A percentile compares a stretch with the other conserved stretches of the same genome.
Evolutionary conservation across 1,140 invertebrate genomes (phyloP).

Genomic region (Triops longicaudatus): DNA sequence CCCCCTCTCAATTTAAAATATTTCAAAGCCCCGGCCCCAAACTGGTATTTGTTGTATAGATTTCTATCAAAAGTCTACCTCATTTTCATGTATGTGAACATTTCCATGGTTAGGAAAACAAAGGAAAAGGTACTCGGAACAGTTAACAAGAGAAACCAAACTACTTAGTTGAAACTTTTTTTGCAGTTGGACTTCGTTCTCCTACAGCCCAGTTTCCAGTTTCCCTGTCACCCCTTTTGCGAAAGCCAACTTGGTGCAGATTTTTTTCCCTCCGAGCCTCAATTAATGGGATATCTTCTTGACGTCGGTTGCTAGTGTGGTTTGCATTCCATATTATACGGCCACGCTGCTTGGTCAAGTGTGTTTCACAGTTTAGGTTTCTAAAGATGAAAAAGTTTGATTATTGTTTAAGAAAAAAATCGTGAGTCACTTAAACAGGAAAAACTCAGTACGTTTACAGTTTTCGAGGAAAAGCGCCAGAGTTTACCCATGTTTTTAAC

Average conservation of each 20-base stretch:
- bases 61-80: constrained; percentile 15
- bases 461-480: background rate
- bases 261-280: too few relatives aligned
- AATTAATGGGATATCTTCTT: background rate
- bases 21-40: background rate
- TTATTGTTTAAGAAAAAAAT: background rate
- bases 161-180: background rate
- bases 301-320: background rate
- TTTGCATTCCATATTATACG: constrained; percentile 1
- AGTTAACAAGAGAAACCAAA: background rate
- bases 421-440: background rate
- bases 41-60: constrained; percentile 7
- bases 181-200: background rate
- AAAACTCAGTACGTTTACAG: background rate
- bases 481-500: background rate
- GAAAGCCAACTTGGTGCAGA: background rate
- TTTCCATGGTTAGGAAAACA: constrained; percentile 3
- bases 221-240: background rate
- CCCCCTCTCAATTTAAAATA: constrained; percentile 7
- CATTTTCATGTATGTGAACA: constrained; percentile 10
- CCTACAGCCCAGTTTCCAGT: background rate
- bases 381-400: background rate
- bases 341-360: too few relatives aligned
- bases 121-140: background rate
- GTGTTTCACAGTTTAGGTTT: background rate